Evolutionary conservation across 1,140 invertebrate genomes (phyloP), one percentile per base, ranked within the genome.

Genomic region (Phocides pigmalion): DNA sequence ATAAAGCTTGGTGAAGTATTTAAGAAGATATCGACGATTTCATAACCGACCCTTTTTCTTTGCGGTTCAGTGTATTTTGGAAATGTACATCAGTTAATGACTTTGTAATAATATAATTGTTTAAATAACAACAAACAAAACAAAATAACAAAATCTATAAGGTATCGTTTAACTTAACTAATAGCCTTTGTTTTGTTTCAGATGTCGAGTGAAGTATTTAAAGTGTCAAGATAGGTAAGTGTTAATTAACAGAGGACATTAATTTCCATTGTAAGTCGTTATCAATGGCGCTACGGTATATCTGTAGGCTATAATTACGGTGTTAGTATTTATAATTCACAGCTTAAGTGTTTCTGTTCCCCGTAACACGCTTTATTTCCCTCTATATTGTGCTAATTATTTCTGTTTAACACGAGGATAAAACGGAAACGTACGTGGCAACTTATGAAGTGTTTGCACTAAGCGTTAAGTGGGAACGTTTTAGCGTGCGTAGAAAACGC

Each of bases 311-410:
- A 64, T 67, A 73, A 80, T 80, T 80, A 80, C 37, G 50, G 41
- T 62, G 62, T 32, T 64, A 63, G 32, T 71, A 64, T 76, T 73
- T 74, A 68, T 71, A 68, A 79, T 79, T 71, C 68, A 79, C 59
- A 15, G 35, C 51, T 15, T 39, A 37, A 59, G 53, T 62, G 64
- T 64, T 49, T 54, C 49, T 47, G 58, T 62, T 49, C 32, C 28
- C 50, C 32, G 32, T 49, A 25, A 54, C 54, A 62, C 54, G 49
- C 44, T 54, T 54, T 46, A 62, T 61, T 41, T 54, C 32, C 28
- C 28, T 44, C 50, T 46, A 22, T 62, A 56, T 54, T 53, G 49
- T 47, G 50, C 56, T 62, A 62, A 47, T 62, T 67, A 67, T 67
- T 67, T 67, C 61, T 67, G 35, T 62, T 41, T 41, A 49, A 44